Conservation (phyloP, 2,888 invertebrate genomes). For the Agrotis ipsilon region DNA sequence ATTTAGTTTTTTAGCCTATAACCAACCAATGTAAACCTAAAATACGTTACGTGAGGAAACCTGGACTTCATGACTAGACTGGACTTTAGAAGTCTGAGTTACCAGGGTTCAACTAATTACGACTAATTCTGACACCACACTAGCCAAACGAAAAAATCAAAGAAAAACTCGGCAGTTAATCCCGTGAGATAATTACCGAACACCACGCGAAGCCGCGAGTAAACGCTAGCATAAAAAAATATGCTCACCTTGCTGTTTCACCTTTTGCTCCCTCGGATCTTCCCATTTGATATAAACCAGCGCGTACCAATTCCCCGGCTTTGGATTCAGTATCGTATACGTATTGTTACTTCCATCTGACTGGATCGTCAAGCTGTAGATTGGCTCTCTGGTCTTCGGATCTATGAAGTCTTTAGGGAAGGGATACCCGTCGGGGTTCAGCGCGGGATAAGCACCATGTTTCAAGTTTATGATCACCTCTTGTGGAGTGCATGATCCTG, state of each 20-base stretch:
- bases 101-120: no score
- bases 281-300: constrained; percentile 95
- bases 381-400: constrained; percentile 82
- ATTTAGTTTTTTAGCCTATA: no score
- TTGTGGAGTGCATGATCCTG: constrained; percentile 91
- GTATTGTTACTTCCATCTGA: constrained; percentile 92
- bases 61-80: no score
- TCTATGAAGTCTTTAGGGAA: constrained; percentile 93
- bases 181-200: no score
- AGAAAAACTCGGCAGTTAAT: no score
- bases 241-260: constrained; percentile 94
- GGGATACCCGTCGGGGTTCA: constrained; percentile 95
- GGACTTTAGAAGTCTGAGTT: no score
- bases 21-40: no score
- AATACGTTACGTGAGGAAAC: no score
- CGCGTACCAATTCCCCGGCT: constrained; percentile 95
- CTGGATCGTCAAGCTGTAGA: constrained; percentile 91
- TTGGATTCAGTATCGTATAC: constrained; percentile 92
- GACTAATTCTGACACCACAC: no score
- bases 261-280: constrained; percentile 93
- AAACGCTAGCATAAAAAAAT: background rate
- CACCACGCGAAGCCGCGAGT: background rate
- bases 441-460: constrained; percentile 95
- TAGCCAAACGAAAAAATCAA: no score
- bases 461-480: constrained; percentile 94